Evolutionary conservation across 1,140 invertebrate species (phyloP).

Genomic region (Cherax quadricarinatus): DNA sequence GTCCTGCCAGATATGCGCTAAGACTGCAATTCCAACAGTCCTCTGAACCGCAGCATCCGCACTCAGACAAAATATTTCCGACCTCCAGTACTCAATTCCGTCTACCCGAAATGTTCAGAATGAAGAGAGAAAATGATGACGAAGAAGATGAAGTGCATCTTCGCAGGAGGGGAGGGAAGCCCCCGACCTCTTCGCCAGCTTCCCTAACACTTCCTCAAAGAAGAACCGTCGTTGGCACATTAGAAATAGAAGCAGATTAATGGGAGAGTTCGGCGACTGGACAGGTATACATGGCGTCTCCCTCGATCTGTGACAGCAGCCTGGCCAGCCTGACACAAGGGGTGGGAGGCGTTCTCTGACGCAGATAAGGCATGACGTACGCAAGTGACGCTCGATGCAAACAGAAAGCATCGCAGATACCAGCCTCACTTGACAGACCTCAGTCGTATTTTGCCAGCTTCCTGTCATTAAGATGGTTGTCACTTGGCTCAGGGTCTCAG

Average conservation of each 20-base stretch:
- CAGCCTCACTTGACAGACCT: background rate
- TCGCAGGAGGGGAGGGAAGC: no score
- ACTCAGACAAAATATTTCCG: no score
- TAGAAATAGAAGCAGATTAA: slow-evolving; percentile 38
- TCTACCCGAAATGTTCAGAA: no score
- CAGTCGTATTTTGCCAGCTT: slow-evolving; percentile 5
- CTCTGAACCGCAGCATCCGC: no score
- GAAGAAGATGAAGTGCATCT: no score
- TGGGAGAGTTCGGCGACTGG: slow-evolving; percentile 31
- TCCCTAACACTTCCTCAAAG: no score
- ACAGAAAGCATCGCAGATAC: background rate
- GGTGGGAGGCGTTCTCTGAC: background rate
- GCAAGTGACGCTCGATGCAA: background rate
- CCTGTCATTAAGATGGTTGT: slow-evolving; percentile 7
- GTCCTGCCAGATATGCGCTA: no score
- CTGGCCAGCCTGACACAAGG: background rate
- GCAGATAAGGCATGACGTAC: slow-evolving; percentile 30
- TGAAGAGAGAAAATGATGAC: no score
- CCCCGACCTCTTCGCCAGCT: background rate
- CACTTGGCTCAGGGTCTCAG: background rate
- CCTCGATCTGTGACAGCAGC: slow-evolving; percentile 27
- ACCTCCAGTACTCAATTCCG: no score
- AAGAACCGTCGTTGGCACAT: background rate
- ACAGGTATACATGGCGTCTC: slow-evolving; percentile 13
- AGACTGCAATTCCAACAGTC: no score